A percentile compares a stretch with the other conserved stretches of the same genome.
These are phyloP conservation scores for Heteromyza rotundicornis DNA, from an alignment of 2,888 invertebrate species.

Conservation along the genomic window DNA sequence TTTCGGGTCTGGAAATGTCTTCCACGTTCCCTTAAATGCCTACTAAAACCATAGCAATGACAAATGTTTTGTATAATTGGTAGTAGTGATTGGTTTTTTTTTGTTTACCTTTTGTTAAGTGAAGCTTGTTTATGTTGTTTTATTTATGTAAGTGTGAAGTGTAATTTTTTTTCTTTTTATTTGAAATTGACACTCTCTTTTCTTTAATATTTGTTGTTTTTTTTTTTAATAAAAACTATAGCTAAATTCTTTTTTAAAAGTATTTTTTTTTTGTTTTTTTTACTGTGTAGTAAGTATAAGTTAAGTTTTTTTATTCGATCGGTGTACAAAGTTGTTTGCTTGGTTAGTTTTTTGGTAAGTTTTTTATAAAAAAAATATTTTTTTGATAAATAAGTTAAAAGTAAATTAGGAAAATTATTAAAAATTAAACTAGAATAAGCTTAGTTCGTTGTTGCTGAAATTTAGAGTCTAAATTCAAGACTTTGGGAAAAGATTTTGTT, in stretches of 20 bases:
- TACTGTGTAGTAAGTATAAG: constrained; percentile 25
- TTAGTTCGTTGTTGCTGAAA: no score
- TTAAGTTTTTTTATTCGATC: constrained; percentile 32
- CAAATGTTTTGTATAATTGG: background rate
- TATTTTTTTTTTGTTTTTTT: constrained; percentile 17
- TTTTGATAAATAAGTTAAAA: constrained; percentile 1
- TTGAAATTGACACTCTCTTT: background rate
- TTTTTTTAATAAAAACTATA: background rate
- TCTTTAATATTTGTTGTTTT: background rate
- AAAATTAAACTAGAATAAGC: no score
- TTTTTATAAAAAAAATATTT: constrained; percentile 17
- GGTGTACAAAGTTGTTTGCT: constrained; percentile 60
- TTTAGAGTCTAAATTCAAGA: no score
- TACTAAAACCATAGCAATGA: no score
- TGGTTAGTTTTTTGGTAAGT: constrained; percentile 35
- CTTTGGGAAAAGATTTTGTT: no score
- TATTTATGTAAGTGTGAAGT: background rate
- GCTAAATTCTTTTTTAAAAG: background rate
- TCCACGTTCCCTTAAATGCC: no score
- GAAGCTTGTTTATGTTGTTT: background rate
- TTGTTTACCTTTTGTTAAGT: background rate
- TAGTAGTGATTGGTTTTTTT: background rate
- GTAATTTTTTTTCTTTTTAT: background rate
- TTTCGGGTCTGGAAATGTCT: no score
- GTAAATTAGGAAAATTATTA: background rate